These are phyloP conservation scores for Gisinianus flammeolus DNA, from an alignment of 2,888 invertebrate genomes.

Conservation along the genomic window DNA sequence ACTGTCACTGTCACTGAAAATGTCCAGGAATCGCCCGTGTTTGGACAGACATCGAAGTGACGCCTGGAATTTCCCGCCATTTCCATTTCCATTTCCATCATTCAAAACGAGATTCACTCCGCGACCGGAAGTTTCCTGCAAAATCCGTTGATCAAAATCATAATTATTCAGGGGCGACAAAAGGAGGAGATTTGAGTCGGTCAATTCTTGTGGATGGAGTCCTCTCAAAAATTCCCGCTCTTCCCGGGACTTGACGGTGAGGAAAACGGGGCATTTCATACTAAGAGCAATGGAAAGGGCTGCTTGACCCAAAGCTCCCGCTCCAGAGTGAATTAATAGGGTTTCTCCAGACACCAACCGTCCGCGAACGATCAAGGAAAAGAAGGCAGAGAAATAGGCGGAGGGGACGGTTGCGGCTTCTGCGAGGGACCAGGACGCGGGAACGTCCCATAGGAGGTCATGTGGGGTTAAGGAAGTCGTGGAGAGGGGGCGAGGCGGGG, in stretches of 20 bases:
- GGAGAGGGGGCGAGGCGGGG: conserved; percentile 77
- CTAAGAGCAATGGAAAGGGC: conserved; percentile 92
- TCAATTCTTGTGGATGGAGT: conserved; percentile 78
- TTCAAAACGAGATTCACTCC: conserved; percentile 96
- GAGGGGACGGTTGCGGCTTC: conserved; percentile 73
- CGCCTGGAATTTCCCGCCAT: conserved; percentile 92
- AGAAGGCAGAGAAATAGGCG: conserved; percentile 70
- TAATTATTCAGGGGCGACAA: no score
- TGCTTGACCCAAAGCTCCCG: conserved; percentile 96
- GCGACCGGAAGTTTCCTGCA: conserved; percentile 81
- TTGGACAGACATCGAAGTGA: conserved; percentile 89
- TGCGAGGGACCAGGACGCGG: conserved; percentile 68
- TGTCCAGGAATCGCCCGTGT: conserved; percentile 95
- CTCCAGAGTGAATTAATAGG: conserved; percentile 92
- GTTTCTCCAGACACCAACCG: conserved; percentile 83
- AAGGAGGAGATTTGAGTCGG: conserved; percentile 81
- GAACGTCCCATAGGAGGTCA: conserved; percentile 66
- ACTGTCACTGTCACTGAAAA: conserved; percentile 92
- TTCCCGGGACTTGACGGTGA: conserved; percentile 87
- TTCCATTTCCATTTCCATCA: conserved; percentile 91
- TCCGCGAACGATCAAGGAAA: conserved; percentile 78
- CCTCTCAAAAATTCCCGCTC: conserved; percentile 87
- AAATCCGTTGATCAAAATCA: conserved; percentile 88
- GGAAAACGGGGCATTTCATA: conserved; percentile 86
- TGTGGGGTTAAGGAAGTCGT: conserved; percentile 65